These are phyloP conservation scores for Drosophila ohnishii DNA, from an alignment of 1,140 invertebrate species.

Conservation along the genomic window DNA sequence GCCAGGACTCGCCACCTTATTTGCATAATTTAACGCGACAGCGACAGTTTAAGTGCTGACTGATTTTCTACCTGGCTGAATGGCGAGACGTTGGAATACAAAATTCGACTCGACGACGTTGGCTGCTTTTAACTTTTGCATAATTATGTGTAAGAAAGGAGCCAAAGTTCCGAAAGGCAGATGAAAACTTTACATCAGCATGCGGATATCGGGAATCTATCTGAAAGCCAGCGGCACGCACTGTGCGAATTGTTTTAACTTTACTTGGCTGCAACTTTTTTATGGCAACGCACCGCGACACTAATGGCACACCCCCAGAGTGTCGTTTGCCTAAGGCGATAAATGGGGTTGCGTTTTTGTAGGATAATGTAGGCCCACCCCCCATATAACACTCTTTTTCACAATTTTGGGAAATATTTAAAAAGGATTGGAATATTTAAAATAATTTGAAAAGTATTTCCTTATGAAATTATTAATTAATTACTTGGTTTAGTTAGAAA, in stretches of 20 bases:
- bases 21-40: constrained; percentile 72
- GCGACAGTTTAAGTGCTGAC: constrained; percentile 48
- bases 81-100: constrained; percentile 34
- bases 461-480: not conserved
- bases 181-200: constrained; percentile 42
- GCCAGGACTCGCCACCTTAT: constrained; percentile 10
- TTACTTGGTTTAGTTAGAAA: not conserved
- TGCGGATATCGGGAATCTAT: constrained; percentile 32
- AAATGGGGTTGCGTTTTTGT: not conserved
- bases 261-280: constrained; percentile 63
- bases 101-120: constrained; percentile 21
- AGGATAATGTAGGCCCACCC: constrained; percentile 3
- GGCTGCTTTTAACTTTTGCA: constrained; percentile 72
- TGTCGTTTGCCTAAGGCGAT: constrained; percentile 38
- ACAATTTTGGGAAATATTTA: not conserved
- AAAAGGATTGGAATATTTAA: not conserved
- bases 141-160: constrained; percentile 73
- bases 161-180: constrained; percentile 22
- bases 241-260: constrained; percentile 62
- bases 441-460: not conserved
- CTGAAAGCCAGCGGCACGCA: constrained; percentile 39
- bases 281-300: constrained; percentile 48
- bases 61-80: constrained; percentile 65
- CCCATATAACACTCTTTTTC: not conserved
- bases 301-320: constrained; percentile 64